Evolutionary conservation across 35 echinoderm and acorn worm species (phyloP).

Genomic region (Diadema setosum): DNA sequence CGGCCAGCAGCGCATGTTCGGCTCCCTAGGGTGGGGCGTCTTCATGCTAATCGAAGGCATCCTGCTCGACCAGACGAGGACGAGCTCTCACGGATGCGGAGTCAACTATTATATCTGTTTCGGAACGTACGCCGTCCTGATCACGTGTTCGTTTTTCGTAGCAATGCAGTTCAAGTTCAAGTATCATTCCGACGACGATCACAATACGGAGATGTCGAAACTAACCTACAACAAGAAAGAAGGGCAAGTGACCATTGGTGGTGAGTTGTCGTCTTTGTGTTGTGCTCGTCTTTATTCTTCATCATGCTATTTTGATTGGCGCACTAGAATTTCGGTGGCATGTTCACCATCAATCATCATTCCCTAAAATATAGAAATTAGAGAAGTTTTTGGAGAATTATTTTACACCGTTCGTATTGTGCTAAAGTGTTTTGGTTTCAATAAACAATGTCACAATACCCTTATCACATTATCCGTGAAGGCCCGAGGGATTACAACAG

Average conservation of each 20-base stretch:
- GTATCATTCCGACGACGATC: constrained; percentile 52
- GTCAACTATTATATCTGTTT: constrained; percentile 86
- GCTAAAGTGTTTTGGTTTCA: too few relatives aligned
- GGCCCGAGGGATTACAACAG: too few relatives aligned
- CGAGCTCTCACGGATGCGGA: constrained; percentile 30
- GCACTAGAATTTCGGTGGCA: too few relatives aligned
- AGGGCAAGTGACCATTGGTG: not conserved
- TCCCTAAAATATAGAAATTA: too few relatives aligned
- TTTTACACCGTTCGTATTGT: too few relatives aligned
- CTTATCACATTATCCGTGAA: too few relatives aligned
- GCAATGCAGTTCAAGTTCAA: constrained; percentile 76
- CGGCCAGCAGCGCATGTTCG: constrained; percentile 88
- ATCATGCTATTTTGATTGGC: not conserved
- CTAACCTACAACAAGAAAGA: constrained; percentile 21
- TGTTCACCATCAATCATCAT: too few relatives aligned
- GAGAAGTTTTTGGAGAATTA: too few relatives aligned
- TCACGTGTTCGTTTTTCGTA: constrained; percentile 72
- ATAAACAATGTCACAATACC: too few relatives aligned
- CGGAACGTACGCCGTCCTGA: constrained; percentile 79
- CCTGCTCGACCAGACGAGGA: constrained; percentile 47
- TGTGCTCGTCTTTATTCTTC: not conserved
- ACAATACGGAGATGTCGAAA: constrained; percentile 37
- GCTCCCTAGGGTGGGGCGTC: constrained; percentile 87
- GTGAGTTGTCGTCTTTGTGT: not conserved
- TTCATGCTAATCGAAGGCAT: constrained; percentile 80